Base-by-base conservation (phyloP, 2,888 invertebrate species). In the Microplitis manilae region DNA sequence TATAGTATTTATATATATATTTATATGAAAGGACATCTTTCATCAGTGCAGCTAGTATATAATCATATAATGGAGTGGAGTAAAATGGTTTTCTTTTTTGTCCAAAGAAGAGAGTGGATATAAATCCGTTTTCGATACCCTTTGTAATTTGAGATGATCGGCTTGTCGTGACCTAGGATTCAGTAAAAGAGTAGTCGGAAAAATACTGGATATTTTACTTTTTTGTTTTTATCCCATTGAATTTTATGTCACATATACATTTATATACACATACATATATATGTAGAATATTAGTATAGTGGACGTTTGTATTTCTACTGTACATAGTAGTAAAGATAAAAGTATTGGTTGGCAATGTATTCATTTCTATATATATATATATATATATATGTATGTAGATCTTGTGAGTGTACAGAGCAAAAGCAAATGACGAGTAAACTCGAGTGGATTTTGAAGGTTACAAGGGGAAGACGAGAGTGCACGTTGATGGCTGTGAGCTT, bases 71-170 rank as follows among this genome's bases (percentile, higher is more conserved):
- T 73, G 77, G 73, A 77, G 68, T 77, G 50, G 59, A 73, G 13
- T 50, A 50, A 50, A 50, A 69, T 77, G 73, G 61, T 76, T 70
- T 75, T 70, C 71, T 64, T 76, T 50, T 71, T 50, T 74, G 41
- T 20, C 17, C 30, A 30, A 59, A 77, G 80, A 75, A 80, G 79
- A 80, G 85, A 81, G 84, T 71, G 81, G 82, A 85, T 83, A 85
- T 86, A 89, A 88, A 88, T 88, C 88, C 88, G 86, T 86, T 87
- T 87, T 84, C 87, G 85, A 89, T 89, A 87, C 88, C 87, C 88
- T 89, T 89, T 89, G 89, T 90, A 89, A 90, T 89, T 90, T 86
- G 89, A 90, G 89, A 89, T 87, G 88, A 89, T 89, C 88, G 86
- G 88, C 88, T 88, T 87, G 86, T 81, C 83, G 73, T 78, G 81